A percentile compares a stretch with the other conserved stretches of the same genome.
These are phyloP conservation scores for Coenobita brevimanus DNA, from an alignment of 1,140 invertebrate species.

Conservation along the genomic window DNA sequence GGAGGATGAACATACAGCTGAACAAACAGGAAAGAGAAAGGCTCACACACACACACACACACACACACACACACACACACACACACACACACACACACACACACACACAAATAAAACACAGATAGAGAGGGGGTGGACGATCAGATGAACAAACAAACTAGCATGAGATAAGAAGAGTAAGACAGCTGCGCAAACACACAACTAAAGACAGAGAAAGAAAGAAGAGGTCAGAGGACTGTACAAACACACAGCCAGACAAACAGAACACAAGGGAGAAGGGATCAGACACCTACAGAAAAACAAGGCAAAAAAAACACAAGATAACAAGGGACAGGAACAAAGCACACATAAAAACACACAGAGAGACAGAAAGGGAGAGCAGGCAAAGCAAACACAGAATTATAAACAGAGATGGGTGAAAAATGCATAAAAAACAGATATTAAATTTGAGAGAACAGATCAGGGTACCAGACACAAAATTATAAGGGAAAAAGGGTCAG, in stretches of 20 bases:
- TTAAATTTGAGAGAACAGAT: no score
- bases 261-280: no score
- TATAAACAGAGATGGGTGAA: neutral
- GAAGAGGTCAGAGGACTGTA: neutral
- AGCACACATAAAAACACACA: neutral
- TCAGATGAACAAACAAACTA: neutral
- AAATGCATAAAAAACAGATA: no score
- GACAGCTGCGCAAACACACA: neutral
- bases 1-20: no score
- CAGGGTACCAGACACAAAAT: no score
- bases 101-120: no score
- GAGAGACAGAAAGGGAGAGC: neutral
- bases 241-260: no score
- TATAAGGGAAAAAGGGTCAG: neutral
- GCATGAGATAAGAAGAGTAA: neutral
- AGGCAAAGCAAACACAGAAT: neutral
- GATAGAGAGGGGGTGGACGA: neutral
- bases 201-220: conserved; percentile 8
- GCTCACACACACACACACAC: no score
- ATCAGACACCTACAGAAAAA: no score
- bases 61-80: no score
- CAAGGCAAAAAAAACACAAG: neutral
- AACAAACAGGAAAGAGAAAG: no score
- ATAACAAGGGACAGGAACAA: neutral
- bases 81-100: no score